Evolutionary conservation across 2,797 vertebrate genomes (phyloP).

Genomic region (Taeniopygia guttata): DNA sequence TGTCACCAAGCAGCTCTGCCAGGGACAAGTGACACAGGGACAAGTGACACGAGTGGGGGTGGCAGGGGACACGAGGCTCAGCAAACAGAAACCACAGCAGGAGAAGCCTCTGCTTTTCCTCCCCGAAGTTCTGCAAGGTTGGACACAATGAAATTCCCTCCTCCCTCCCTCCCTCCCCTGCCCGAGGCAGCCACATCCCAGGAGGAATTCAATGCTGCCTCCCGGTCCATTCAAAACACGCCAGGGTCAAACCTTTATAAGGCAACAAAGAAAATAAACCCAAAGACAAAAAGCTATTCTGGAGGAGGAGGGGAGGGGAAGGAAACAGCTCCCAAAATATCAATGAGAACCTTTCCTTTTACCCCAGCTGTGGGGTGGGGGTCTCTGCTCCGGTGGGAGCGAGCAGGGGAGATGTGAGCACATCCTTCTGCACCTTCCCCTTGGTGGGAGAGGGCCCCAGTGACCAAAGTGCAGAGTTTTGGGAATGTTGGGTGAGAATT

Average conservation of each 20-base stretch:
- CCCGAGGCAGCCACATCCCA: neutral
- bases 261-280: conserved; percentile 22
- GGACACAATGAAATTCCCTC: neutral
- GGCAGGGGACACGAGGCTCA: neutral
- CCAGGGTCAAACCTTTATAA: neutral
- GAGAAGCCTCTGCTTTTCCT: neutral
- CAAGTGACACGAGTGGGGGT: neutral
- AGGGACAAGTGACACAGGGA: neutral
- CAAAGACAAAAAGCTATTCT: conserved; percentile 30
- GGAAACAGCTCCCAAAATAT: conserved; percentile 1
- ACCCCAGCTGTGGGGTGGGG: neutral
- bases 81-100: neutral
- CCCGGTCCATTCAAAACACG: neutral
- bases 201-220: neutral
- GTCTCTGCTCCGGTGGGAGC: neutral
- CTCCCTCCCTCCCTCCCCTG: neutral
- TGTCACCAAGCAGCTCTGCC: no score
- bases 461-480: neutral
- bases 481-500: neutral
- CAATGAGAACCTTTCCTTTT: neutral
- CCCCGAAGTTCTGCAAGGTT: neutral
- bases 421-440: neutral
- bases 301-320: neutral
- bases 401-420: neutral
- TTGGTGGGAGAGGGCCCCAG: neutral